These are phyloP conservation scores for Pangasianodon gigas DNA, from an alignment of 2,113 vertebrate genomes.

Conservation along the genomic window DNA sequence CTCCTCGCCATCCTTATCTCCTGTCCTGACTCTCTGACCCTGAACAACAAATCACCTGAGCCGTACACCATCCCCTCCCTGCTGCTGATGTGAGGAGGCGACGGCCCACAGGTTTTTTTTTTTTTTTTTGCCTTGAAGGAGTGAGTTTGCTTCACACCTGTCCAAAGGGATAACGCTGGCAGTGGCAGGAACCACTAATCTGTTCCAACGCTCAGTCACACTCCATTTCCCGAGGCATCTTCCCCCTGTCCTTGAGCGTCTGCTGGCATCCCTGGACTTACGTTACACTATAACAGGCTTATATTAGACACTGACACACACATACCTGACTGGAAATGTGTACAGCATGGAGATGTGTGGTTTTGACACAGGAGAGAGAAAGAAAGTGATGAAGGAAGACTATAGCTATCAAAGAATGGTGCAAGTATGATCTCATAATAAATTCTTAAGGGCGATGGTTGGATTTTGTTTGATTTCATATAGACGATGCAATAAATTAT, in stretches of 20 bases:
- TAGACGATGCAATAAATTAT: not conserved
- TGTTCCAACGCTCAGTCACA: conserved; percentile 75
- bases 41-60: conserved; percentile 35
- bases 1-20: conserved; percentile 15
- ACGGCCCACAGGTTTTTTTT: conserved; percentile 56
- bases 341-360: not conserved
- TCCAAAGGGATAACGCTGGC: conserved; percentile 72
- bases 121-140: conserved; percentile 63
- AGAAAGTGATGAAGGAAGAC: not conserved
- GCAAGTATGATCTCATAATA: not conserved
- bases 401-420: not conserved
- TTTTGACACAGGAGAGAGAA: too few species aligned
- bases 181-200: conserved; percentile 73
- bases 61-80: not conserved
- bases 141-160: conserved; percentile 74
- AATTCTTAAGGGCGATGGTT: not conserved
- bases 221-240: conserved; percentile 65
- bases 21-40: conserved; percentile 47
- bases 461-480: not conserved
- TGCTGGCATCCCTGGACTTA: conserved; percentile 61
- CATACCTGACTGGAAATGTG: not conserved
- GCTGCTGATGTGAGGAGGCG: conserved; percentile 39
- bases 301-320: conserved; percentile 55
- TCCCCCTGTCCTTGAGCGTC: conserved; percentile 70
- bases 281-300: conserved; percentile 41